A percentile compares a stretch with the other conserved stretches of the same genome.
These are phyloP conservation scores for Cryptotermes secundus DNA, from an alignment of 1,140 invertebrate genomes.

Conservation along the genomic window DNA sequence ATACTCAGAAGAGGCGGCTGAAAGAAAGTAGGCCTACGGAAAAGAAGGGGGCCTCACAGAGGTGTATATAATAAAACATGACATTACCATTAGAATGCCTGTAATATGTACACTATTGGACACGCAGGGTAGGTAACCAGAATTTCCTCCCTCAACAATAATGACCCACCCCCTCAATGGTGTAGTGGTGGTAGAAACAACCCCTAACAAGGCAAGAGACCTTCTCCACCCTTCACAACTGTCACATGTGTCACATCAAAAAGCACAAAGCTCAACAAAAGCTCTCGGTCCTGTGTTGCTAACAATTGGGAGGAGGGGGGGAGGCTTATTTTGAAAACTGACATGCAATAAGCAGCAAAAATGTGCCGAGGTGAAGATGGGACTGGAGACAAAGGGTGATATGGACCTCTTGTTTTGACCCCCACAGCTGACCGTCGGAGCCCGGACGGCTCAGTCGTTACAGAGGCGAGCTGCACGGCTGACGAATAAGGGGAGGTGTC, in stretches of 20 bases:
- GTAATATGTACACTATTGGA: conserved; percentile 24
- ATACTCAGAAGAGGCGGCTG: no score
- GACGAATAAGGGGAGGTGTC: no score
- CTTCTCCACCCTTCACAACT: background rate
- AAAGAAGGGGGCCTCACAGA: background rate
- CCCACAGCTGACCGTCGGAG: no score
- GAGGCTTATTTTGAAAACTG: conserved; percentile 1
- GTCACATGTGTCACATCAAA: background rate
- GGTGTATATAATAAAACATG: background rate
- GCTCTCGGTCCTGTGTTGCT: background rate
- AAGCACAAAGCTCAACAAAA: background rate
- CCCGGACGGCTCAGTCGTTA: no score
- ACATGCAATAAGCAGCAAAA: background rate
- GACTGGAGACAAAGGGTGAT: background rate
- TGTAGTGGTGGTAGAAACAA: conserved; percentile 10
- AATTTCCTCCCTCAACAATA: background rate
- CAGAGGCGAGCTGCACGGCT: no score
- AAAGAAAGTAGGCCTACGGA: background rate
- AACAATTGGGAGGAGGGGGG: background rate
- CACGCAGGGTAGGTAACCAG: background rate
- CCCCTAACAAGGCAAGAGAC: background rate
- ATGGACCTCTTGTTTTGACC: no score
- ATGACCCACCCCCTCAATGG: background rate
- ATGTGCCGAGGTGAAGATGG: background rate
- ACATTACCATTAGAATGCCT: conserved; percentile 24